Conservation (phyloP, 2,888 invertebrate genomes). For the Polyommatus iphigenia region DNA sequence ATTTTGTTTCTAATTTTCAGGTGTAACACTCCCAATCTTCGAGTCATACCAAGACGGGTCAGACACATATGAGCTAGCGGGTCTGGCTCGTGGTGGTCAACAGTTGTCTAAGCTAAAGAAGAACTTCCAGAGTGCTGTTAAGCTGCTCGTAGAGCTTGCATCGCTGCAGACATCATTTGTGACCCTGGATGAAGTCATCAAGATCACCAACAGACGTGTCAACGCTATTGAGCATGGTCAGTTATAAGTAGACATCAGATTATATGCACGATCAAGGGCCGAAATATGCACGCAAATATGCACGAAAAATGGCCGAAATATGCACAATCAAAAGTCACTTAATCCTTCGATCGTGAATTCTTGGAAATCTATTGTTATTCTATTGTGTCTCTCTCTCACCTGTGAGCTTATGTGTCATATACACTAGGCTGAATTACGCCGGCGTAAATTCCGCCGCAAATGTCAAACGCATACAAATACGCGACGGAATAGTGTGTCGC, state of each 20-base stretch:
- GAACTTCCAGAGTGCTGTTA: constrained; percentile 97
- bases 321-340: too few species aligned
- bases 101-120: constrained; percentile 98
- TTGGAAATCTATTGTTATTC: too few species aligned
- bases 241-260: neutral
- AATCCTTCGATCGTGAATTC: too few species aligned
- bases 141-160: constrained; percentile 96
- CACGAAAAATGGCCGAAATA: too few species aligned
- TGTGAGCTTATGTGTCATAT: too few species aligned
- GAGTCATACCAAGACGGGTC: constrained; percentile 96
- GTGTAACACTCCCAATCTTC: constrained; percentile 98
- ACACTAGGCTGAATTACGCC: too few species aligned
- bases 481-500: too few species aligned
- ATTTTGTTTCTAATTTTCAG: constrained; percentile 62
- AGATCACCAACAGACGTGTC: constrained; percentile 98
- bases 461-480: too few species aligned
- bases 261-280: too few species aligned
- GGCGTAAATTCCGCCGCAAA: too few species aligned
- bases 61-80: constrained; percentile 97
- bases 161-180: constrained; percentile 99
- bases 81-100: constrained; percentile 98
- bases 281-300: too few species aligned
- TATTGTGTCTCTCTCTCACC: too few species aligned
- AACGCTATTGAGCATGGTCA: constrained; percentile 99
- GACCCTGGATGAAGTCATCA: constrained; percentile 99